Base-by-base conservation (phyloP, 2,888 invertebrate genomes). In the Trissonchulus sp. region DNA sequence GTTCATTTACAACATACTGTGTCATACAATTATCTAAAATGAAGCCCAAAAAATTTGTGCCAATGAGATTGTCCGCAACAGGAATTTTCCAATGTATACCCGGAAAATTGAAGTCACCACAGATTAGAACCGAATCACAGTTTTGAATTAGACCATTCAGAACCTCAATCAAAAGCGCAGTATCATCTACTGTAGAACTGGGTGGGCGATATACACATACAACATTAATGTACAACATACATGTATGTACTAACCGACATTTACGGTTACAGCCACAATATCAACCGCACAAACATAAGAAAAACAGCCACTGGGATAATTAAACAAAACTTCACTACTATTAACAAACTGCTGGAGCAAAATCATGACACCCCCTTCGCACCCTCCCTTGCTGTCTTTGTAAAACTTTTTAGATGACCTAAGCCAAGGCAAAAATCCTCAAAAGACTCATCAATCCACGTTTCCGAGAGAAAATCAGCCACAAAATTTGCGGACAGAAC, bases 51-150 rank as follows among this genome's bases (percentile, higher is more conserved):
- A 60, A 60, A 60, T 23, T 60, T n/a, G 60, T 60, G 60, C 60
- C 60, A n/a, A n/a, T n/a, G n/a, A n/a, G 18, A 23, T 18, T 23
- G n/a, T 60, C 60, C n/a, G 60, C 60, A 18, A 60, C 18, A 60
- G 18, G n/a, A 23, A 60, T n/a, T 23, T 60, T 60, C 60, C 60
- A 60, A n/a, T 60, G 18, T 18, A 60, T 60, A 18, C 18, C 18
- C 60, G 60, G 60, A 60, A 60, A 60, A 60, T 60, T 60, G n/a
- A 60, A 60, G 60, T 60, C 60, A 60, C 60, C 60, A 18, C 60
- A 60, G n/a, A 60, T 60, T 60, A 60, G n/a, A 60, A 60, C 60
- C n/a, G 60, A 23, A 60, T 60, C 60, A 60, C 18, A 60, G 18
- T n/a, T n/a, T 23, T 60, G 18, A 23, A 60, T 23, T 23, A 60